Conservation (phyloP, 1,140 invertebrate genomes). For the Doryteuthis pealeii region DNA sequence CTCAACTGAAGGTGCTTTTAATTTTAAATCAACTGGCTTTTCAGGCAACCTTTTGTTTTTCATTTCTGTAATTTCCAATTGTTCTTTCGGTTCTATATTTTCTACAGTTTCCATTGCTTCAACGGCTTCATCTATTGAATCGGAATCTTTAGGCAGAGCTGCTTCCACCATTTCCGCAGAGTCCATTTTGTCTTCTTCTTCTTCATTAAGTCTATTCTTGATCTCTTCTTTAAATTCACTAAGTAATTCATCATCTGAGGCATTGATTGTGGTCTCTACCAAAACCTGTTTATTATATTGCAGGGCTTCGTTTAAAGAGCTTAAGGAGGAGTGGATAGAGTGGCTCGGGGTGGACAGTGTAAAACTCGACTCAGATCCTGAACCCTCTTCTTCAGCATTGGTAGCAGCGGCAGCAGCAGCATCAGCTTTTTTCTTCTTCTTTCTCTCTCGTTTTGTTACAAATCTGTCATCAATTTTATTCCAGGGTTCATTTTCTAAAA, state of each 20-base stretch:
- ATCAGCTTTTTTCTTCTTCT: constrained; percentile 22
- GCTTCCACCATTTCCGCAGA: too few species aligned
- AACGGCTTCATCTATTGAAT: too few species aligned
- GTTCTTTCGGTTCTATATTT: too few species aligned
- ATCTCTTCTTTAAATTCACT: not conserved
- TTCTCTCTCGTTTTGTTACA: constrained; percentile 39
- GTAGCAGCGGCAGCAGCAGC: constrained; percentile 16
- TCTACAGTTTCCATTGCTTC: too few species aligned
- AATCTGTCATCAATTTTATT: constrained; percentile 49
- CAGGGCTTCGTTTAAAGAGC: constrained; percentile 39
- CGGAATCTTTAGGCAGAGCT: too few species aligned
- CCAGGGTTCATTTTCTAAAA: constrained; percentile 27
- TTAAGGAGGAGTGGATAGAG: constrained; percentile 38
- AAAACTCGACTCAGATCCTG: constrained; percentile 43
- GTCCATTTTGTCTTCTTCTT: too few species aligned
- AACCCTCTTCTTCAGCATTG: constrained; percentile 27
- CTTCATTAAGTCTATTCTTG: not conserved
- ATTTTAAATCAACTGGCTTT: too few species aligned
- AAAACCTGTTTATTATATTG: constrained; percentile 37
- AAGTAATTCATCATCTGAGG: not conserved
- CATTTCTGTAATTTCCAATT: too few species aligned
- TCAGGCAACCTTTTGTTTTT: too few species aligned
- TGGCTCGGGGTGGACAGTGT: constrained; percentile 51
- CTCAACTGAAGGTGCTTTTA: too few species aligned
- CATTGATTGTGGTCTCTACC: not conserved